Percentiles rank a stretch among this genome's conserved stretches.
Evolutionary conservation across 2,888 invertebrate species (phyloP).

Genomic region (Cetonia aurata): DNA sequence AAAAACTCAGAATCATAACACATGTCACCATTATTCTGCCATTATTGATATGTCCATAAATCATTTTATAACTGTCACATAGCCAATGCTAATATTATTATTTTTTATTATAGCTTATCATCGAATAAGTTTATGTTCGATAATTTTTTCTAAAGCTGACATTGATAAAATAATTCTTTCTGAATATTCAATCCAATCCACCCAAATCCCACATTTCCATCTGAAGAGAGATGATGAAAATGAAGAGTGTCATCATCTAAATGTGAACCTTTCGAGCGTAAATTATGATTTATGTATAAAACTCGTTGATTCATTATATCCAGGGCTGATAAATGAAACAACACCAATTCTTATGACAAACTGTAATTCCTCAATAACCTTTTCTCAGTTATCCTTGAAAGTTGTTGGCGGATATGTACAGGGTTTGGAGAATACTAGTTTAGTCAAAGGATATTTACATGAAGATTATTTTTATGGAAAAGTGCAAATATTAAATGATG

Average conservation of each 20-base stretch:
- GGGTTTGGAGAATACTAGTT: slow-evolving; percentile 44
- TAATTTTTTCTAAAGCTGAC: slow-evolving; percentile 21
- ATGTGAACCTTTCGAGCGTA: slow-evolving; percentile 17
- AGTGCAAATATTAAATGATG: slow-evolving; percentile 48
- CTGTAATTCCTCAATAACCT: slow-evolving; percentile 14
- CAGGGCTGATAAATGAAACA: slow-evolving; percentile 31
- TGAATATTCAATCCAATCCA: slow-evolving; percentile 38
- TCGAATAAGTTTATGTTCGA: slow-evolving; percentile 5
- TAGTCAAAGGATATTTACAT: slow-evolving; percentile 55
- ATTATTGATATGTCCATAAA: not conserved
- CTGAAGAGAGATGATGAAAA: slow-evolving; percentile 8
- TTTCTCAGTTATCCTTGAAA: slow-evolving; percentile 35
- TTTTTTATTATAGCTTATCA: slow-evolving; percentile 2
- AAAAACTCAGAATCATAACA: no score
- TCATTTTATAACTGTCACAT: not conserved
- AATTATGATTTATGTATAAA: slow-evolving; percentile 38
- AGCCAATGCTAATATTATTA: slow-evolving; percentile 11
- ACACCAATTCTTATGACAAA: slow-evolving; percentile 38
- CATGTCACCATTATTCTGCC: not conserved
- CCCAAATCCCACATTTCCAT: slow-evolving; percentile 24
- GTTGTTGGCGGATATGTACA: slow-evolving; percentile 38
- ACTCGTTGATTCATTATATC: slow-evolving; percentile 26
- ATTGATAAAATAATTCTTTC: slow-evolving; percentile 34
- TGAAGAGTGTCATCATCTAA: slow-evolving; percentile 31
- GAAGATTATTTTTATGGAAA: slow-evolving; percentile 55